Conservation (phyloP, 2,113 vertebrate species). For the Aptenodytes patagonicus region DNA sequence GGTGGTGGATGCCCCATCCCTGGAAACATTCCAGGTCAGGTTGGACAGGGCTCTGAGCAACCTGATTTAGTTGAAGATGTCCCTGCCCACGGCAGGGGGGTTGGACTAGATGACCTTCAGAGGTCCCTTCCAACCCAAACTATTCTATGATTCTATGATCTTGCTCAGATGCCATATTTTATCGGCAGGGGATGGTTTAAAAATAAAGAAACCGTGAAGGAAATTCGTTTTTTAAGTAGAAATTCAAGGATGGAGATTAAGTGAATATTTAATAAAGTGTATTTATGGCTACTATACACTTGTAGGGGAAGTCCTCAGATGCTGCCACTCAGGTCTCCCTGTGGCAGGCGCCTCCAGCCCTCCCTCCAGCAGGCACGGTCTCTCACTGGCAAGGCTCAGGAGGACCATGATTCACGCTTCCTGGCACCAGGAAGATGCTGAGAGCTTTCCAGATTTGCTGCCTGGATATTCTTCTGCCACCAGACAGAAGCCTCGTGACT, state of each 20-base stretch:
- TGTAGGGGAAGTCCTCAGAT: background rate
- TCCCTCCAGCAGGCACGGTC: background rate
- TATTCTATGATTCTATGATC: background rate
- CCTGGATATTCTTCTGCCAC: background rate
- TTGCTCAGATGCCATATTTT: rapidly evolving
- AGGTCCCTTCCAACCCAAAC: too few species aligned
- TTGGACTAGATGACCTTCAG: too few species aligned
- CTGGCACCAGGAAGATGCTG: background rate
- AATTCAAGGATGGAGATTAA: background rate
- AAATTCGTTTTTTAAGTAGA: background rate
- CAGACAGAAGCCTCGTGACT: background rate
- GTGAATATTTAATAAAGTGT: background rate
- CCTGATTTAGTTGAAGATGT: too few species aligned
- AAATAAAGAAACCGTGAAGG: background rate
- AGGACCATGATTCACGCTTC: background rate
- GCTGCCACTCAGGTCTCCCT: background rate
- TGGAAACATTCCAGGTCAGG: too few species aligned
- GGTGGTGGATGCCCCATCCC: too few species aligned
- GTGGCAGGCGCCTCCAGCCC: background rate
- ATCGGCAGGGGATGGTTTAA: background rate
- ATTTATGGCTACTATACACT: too few species aligned
- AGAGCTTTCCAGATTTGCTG: background rate
- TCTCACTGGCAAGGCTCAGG: background rate
- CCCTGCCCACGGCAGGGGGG: too few species aligned
- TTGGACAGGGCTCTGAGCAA: too few species aligned